A percentile compares a stretch with the other conserved stretches of the same genome.
Evolutionary conservation across 2,888 invertebrate genomes (phyloP).

Genomic region (Euphydryas editha): DNA sequence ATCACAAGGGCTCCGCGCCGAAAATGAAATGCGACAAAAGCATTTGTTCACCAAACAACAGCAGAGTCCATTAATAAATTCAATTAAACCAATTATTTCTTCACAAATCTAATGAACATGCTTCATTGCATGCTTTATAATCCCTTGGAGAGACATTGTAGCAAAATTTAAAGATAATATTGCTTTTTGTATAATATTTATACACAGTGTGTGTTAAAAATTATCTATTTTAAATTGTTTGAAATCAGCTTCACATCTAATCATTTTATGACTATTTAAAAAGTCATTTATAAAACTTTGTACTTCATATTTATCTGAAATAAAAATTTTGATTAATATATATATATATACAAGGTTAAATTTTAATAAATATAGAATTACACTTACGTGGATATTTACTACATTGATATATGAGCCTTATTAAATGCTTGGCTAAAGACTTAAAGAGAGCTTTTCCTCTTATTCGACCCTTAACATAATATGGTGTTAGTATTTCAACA

Average conservation of each 20-base stretch:
- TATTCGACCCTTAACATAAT: conserved; percentile 84
- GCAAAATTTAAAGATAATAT: not conserved
- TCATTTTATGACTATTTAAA: conserved; percentile 76
- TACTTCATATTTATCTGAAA: conserved; percentile 83
- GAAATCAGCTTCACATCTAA: conserved; percentile 80
- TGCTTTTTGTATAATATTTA: not conserved
- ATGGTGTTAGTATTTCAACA: conserved; percentile 85
- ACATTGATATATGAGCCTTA: conserved; percentile 82
- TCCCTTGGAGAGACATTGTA: too few relatives aligned
- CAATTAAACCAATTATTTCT: too few relatives aligned
- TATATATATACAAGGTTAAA: not conserved
- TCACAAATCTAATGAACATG: too few relatives aligned
- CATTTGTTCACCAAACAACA: too few relatives aligned
- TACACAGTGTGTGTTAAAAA: conserved; percentile 46
- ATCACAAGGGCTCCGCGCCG: too few relatives aligned
- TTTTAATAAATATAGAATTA: not conserved
- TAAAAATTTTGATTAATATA: conserved; percentile 32
- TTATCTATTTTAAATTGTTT: conserved; percentile 70
- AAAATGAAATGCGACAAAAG: too few relatives aligned
- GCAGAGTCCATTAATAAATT: too few relatives aligned
- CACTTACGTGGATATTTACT: conserved; percentile 82
- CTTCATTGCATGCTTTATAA: too few relatives aligned
- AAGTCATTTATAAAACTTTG: conserved; percentile 78
- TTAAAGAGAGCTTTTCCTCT: conserved; percentile 85
- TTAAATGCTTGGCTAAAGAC: conserved; percentile 83